Percentiles rank a stretch among this genome's conserved stretches.
Evolutionary conservation across 2,888 invertebrate species (phyloP).

Genomic region (Ormyrus rosae): DNA sequence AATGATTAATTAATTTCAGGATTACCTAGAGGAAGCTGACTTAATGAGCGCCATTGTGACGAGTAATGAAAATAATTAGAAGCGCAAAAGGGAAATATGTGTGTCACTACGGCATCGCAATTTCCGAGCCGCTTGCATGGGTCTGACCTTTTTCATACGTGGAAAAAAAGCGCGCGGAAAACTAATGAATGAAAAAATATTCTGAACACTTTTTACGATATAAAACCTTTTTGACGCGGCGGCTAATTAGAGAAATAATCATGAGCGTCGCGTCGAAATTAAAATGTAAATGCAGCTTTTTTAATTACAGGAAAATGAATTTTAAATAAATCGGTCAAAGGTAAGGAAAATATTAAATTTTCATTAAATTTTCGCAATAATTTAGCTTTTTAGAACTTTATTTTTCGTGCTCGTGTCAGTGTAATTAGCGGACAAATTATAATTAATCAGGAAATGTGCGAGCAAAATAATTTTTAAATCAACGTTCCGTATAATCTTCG

Average conservation of each 20-base stretch:
- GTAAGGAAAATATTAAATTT: too few relatives aligned
- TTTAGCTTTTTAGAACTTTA: neutral
- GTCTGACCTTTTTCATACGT: conserved; percentile 26
- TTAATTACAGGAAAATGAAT: neutral
- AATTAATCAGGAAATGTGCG: too few relatives aligned
- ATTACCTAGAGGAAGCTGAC: conserved; percentile 28
- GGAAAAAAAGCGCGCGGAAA: neutral
- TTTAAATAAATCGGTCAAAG: neutral
- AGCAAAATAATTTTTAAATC: too few relatives aligned
- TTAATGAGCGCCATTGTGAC: conserved; percentile 50
- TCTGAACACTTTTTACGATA: neutral
- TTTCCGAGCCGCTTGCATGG: conserved; percentile 10
- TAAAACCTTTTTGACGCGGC: too few relatives aligned
- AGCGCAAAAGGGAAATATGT: conserved; percentile 23
- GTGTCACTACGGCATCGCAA: conserved; percentile 32
- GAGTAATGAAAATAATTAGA: conserved; percentile 53
- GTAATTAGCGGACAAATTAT: too few relatives aligned
- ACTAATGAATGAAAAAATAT: conserved; percentile 11
- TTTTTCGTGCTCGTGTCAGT: too few relatives aligned
- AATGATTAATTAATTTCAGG: conserved; percentile 49
- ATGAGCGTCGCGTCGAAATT: too few relatives aligned
- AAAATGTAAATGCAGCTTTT: too few relatives aligned
- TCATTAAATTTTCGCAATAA: neutral
- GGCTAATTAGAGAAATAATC: too few relatives aligned
- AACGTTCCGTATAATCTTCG: too few relatives aligned